Percentiles rank a stretch among this genome's conserved stretches.
These are phyloP conservation scores for Byasa hedistus DNA, from an alignment of 2,888 invertebrate species.

Conservation along the genomic window DNA sequence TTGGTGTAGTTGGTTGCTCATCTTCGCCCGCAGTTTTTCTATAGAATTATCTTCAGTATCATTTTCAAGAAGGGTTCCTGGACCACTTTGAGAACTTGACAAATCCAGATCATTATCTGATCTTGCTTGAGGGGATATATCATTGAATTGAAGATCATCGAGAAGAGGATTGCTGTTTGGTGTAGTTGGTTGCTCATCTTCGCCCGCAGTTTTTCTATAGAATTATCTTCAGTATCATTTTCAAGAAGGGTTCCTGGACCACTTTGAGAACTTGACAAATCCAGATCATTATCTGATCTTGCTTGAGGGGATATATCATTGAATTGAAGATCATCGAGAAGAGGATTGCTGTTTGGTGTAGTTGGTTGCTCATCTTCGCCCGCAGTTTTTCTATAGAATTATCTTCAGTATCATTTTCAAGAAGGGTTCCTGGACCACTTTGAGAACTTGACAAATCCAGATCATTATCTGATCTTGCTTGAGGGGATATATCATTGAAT, in stretches of 20 bases:
- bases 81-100: constrained; percentile 84
- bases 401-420: constrained; percentile 85
- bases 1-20: constrained; percentile 70
- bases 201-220: constrained; percentile 84
- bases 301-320: constrained; percentile 80
- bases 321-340: constrained; percentile 65
- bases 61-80: constrained; percentile 81
- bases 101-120: constrained; percentile 85
- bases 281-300: constrained; percentile 83
- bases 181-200: constrained; percentile 74
- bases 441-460: constrained; percentile 87
- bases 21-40: constrained; percentile 83
- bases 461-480: constrained; percentile 82
- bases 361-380: constrained; percentile 77
- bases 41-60: constrained; percentile 86
- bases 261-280: constrained; percentile 85
- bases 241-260: constrained; percentile 81
- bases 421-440: constrained; percentile 79
- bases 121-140: constrained; percentile 78
- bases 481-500: constrained; percentile 77
- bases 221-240: constrained; percentile 84
- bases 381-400: constrained; percentile 84
- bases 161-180: constrained; percentile 66
- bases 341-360: constrained; percentile 67
- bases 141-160: constrained; percentile 73